These are phyloP conservation scores for Oceanites oceanicus DNA, from an alignment of 2,113 vertebrate genomes.

Conservation along the genomic window DNA sequence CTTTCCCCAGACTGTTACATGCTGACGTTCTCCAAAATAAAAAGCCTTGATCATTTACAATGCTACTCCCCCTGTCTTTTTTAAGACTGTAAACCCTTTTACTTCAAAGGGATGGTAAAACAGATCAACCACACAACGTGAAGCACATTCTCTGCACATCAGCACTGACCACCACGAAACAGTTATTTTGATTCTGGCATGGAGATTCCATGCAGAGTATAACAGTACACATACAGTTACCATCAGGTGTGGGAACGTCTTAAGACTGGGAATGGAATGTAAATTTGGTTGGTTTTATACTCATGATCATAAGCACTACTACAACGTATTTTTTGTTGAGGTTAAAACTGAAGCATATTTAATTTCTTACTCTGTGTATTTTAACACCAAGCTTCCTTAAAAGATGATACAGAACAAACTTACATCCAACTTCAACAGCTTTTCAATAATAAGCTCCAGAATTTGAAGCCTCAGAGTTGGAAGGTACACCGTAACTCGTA, in stretches of 20 bases:
- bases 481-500: conserved; percentile 85
- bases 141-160: background rate
- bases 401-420: conserved; percentile 62
- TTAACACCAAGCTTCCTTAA: background rate
- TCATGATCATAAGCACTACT: background rate
- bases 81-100: background rate
- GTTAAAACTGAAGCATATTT: background rate
- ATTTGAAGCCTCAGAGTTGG: conserved; percentile 85
- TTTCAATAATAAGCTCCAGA: conserved; percentile 87
- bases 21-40: background rate
- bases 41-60: background rate
- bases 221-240: background rate
- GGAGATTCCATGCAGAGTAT: background rate
- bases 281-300: background rate
- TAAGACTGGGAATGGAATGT: background rate
- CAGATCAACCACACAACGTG: background rate
- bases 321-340: background rate
- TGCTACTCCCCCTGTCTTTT: background rate
- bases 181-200: background rate
- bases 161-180: background rate
- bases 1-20: background rate
- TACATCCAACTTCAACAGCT: conserved; percentile 91
- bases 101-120: background rate
- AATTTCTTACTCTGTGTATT: background rate
- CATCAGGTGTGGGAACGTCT: background rate